phyloP scores from a whole-genome alignment of 2,113 vertebrate species.

The Numenius arquata region DNA sequence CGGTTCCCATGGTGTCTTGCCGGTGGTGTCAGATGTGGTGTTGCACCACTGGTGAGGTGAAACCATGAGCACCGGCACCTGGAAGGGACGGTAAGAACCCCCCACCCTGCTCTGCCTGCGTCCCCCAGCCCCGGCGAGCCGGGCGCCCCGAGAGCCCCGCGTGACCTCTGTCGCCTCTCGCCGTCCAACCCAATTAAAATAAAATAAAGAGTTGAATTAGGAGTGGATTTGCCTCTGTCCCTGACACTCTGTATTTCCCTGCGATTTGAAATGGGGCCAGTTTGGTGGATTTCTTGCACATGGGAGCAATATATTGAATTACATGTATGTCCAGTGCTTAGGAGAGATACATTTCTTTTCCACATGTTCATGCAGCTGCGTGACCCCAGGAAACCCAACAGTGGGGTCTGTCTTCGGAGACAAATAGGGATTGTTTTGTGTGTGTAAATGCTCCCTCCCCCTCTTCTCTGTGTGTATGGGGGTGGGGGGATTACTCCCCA shows the following conservation, averaged over 20 bases:
- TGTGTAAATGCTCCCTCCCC: constrained; percentile 5
- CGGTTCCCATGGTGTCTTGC: background rate
- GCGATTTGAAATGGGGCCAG: constrained; percentile 36
- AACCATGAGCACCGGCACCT: fast-evolving
- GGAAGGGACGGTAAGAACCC: background rate
- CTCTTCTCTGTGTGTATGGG: background rate
- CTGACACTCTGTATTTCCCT: background rate
- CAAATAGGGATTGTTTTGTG: constrained; percentile 54
- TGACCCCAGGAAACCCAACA: constrained; percentile 69
- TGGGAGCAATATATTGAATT: constrained; percentile 71
- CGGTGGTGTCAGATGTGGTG: background rate
- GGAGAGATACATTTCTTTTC: constrained; percentile 66
- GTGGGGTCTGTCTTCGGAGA: constrained; percentile 65
- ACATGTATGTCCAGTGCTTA: constrained; percentile 43
- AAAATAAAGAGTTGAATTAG: background rate
- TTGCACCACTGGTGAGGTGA: no score
- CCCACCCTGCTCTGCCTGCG: background rate
- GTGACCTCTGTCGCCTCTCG: fast-evolving
- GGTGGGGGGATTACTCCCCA: background rate
- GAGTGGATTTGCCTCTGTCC: background rate
- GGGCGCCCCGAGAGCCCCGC: fast-evolving
- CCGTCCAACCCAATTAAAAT: background rate
- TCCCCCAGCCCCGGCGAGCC: fast-evolving
- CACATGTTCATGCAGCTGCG: constrained; percentile 68
- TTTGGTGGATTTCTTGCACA: constrained; percentile 57